Evolutionary conservation across 2,113 vertebrate genomes (phyloP).

Genomic region (Octodon degus): DNA sequence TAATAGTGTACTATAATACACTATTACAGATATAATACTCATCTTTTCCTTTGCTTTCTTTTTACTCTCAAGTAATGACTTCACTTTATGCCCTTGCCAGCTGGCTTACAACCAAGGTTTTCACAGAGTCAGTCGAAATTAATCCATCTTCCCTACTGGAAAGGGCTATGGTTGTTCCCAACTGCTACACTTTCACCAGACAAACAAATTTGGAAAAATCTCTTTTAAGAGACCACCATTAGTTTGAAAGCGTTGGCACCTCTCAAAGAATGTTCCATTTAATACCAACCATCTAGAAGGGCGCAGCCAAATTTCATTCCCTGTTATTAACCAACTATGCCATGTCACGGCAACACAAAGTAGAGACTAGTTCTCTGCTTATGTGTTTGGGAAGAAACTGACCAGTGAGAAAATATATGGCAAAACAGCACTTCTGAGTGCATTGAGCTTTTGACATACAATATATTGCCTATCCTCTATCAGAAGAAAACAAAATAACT

Average conservation of each 20-base stretch:
- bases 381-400: slow-evolving; percentile 29
- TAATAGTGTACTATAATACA: no score
- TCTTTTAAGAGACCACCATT: slow-evolving; percentile 54
- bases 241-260: slow-evolving; percentile 34
- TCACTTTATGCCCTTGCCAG: slow-evolving; percentile 65
- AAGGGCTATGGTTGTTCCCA: slow-evolving; percentile 29
- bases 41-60: slow-evolving; percentile 67
- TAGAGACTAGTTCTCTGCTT: background rate
- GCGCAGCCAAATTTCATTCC: background rate
- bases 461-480: background rate
- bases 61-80: slow-evolving; percentile 70
- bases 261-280: slow-evolving; percentile 22
- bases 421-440: background rate
- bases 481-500: slow-evolving; percentile 17
- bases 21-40: slow-evolving; percentile 73
- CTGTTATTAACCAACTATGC: background rate
- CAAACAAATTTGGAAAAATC: slow-evolving; percentile 48
- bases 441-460: background rate
- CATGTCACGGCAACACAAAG: background rate
- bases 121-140: slow-evolving; percentile 56
- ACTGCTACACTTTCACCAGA: slow-evolving; percentile 58
- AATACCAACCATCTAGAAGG: background rate
- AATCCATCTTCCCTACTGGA: slow-evolving; percentile 60
- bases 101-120: slow-evolving; percentile 59
- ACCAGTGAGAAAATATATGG: slow-evolving; percentile 19